Evolutionary conservation across 1,140 invertebrate species (phyloP).

Genomic region (Solenopsis invicta): DNA sequence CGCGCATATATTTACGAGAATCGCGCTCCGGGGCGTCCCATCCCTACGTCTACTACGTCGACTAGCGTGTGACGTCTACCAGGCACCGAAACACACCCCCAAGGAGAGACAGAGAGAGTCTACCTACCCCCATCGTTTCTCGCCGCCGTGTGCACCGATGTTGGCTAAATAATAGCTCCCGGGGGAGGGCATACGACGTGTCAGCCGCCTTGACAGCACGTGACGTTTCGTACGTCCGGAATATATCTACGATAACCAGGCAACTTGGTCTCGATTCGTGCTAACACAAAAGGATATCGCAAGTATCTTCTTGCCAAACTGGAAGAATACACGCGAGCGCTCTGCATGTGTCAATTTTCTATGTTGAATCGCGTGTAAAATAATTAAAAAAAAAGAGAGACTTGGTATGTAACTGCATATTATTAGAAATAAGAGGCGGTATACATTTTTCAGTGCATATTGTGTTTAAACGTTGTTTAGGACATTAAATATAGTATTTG

Average conservation of each 20-base stretch:
- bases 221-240: slow-evolving; percentile 78
- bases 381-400: not conserved
- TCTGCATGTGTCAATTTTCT: not conserved
- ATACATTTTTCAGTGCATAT: no score
- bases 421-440: no score
- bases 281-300: slow-evolving; percentile 75
- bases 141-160: slow-evolving; percentile 73
- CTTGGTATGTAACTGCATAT: no score
- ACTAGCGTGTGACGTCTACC: slow-evolving; percentile 73
- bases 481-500: no score
- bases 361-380: not conserved
- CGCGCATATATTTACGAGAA: slow-evolving; percentile 76
- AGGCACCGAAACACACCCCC: slow-evolving; percentile 74
- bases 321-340: not conserved
- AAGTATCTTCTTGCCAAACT: slow-evolving; percentile 3
- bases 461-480: no score
- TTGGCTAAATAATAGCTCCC: slow-evolving; percentile 86
- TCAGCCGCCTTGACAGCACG: slow-evolving; percentile 85
- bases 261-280: slow-evolving; percentile 74
- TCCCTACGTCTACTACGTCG: slow-evolving; percentile 56
- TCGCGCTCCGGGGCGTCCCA: slow-evolving; percentile 62
- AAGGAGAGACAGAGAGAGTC: slow-evolving; percentile 52
- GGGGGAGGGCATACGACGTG: slow-evolving; percentile 82
- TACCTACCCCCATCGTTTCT: slow-evolving; percentile 73
- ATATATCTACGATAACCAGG: slow-evolving; percentile 49